These are phyloP conservation scores for Dinothrombium tinctorium DNA, from an alignment of 1,140 invertebrate species.

Conservation along the genomic window DNA sequence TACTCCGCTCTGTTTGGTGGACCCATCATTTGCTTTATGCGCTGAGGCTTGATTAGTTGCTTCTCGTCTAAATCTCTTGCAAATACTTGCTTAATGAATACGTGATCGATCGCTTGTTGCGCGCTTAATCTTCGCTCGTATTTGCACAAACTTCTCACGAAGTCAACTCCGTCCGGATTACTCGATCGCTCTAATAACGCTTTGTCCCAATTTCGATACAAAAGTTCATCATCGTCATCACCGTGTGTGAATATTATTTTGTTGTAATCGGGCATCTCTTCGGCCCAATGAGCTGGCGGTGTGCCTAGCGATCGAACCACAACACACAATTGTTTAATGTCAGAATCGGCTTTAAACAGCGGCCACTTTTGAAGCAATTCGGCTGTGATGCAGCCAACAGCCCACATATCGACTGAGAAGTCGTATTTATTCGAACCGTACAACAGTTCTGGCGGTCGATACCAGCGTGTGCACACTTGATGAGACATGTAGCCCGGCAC, in stretches of 20 bases:
- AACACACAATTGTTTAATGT: constrained; percentile 87
- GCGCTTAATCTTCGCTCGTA: no score
- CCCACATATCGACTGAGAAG: constrained; percentile 55
- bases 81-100: no score
- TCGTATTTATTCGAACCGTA: constrained; percentile 75
- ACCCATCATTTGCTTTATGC: no score
- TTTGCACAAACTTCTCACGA: no score
- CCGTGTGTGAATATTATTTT: constrained; percentile 59
- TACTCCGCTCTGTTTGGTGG: no score
- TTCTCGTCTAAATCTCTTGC: no score
- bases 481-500: constrained; percentile 37
- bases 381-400: constrained; percentile 77
- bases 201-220: no score
- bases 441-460: constrained; percentile 75
- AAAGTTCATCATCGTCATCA: not conserved
- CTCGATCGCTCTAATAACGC: no score
- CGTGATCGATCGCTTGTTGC: no score
- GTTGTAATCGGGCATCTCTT: constrained; percentile 69
- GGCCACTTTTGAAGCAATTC: constrained; percentile 75
- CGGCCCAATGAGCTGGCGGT: constrained; percentile 42
- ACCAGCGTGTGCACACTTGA: constrained; percentile 59
- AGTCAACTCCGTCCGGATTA: no score
- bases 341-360: constrained; percentile 68
- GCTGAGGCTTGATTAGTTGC: no score
- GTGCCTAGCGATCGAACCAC: constrained; percentile 67